phyloP scores from a whole-genome alignment of 2,113 vertebrate species.

The Larimichthys crocea region DNA sequence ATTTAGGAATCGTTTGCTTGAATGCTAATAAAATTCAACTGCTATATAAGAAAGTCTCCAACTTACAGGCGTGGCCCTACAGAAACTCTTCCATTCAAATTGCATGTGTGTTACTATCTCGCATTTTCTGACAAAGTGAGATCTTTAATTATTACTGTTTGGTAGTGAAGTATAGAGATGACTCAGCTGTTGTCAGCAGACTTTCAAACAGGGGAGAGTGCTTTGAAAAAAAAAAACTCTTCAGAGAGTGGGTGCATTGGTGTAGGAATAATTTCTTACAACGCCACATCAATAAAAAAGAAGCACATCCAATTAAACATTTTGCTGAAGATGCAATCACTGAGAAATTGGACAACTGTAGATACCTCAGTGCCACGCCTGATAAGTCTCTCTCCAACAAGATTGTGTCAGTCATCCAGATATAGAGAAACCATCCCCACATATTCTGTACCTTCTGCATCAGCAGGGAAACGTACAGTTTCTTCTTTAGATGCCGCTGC shows the following conservation, averaged over 20 bases:
- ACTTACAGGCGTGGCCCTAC: not conserved
- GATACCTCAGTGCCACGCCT: not conserved
- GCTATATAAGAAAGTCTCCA: not conserved
- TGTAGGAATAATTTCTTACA: constrained; percentile 26
- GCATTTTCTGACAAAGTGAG: not conserved
- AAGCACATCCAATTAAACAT: constrained; percentile 26
- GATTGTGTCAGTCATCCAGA: not conserved
- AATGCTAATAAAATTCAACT: not conserved
- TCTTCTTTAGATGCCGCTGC: not conserved
- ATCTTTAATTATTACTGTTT: constrained; percentile 37
- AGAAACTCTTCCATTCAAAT: not conserved
- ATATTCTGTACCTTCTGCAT: not conserved
- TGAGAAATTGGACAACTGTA: constrained; percentile 16
- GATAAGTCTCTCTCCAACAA: not conserved
- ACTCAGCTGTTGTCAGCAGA: constrained; percentile 45
- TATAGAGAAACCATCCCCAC: not conserved
- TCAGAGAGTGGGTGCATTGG: constrained; percentile 7
- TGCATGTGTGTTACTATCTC: not conserved
- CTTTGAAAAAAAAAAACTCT: constrained; percentile 17
- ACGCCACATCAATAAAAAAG: constrained; percentile 23
- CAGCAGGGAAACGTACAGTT: not conserved
- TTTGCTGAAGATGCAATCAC: constrained; percentile 22
- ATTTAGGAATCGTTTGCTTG: not conserved
- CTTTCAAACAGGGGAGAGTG: constrained; percentile 6
- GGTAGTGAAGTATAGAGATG: constrained; percentile 33